phyloP scores from a whole-genome alignment of 2,797 vertebrate species.

The Epinephelus malabaricus region DNA sequence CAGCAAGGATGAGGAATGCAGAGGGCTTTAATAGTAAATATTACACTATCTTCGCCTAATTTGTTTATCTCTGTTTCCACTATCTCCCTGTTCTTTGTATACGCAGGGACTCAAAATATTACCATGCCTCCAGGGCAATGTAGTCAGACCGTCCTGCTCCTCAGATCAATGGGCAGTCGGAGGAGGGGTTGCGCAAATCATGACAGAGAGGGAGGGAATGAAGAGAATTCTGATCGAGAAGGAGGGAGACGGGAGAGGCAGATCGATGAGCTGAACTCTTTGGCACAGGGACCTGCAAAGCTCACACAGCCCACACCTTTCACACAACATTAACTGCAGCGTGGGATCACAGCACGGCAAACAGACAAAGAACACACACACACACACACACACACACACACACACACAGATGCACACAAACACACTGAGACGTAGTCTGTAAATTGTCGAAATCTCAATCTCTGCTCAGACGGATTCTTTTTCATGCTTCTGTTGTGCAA shows the following conservation, averaged over 20 bases:
- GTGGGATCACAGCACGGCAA: constrained; percentile 45
- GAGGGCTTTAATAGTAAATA: constrained; percentile 14
- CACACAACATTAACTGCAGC: constrained; percentile 63
- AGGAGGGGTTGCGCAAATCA: constrained; percentile 39
- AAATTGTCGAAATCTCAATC: constrained; percentile 8
- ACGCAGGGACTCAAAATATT: constrained; percentile 47
- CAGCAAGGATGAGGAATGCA: constrained; percentile 21
- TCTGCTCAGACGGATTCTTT: constrained; percentile 15
- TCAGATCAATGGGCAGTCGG: constrained; percentile 43
- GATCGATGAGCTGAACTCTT: constrained; percentile 70
- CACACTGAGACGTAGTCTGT: not conserved
- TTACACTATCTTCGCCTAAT: constrained; percentile 7
- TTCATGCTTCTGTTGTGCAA: not conserved
- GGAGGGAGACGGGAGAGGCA: constrained; percentile 35
- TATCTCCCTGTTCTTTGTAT: not conserved
- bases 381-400: constrained; percentile 5
- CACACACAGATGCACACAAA: not conserved
- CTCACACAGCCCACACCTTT: constrained; percentile 72
- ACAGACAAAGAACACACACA: constrained; percentile 8
- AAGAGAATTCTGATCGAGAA: constrained; percentile 44
- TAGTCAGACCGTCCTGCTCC: constrained; percentile 29
- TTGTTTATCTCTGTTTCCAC: not conserved
- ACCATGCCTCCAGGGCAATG: constrained; percentile 34
- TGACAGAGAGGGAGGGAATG: constrained; percentile 30
- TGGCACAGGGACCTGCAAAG: constrained; percentile 45